phyloP scores from a whole-genome alignment of 2,888 invertebrate species.

The Drosophila bunnanda region DNA sequence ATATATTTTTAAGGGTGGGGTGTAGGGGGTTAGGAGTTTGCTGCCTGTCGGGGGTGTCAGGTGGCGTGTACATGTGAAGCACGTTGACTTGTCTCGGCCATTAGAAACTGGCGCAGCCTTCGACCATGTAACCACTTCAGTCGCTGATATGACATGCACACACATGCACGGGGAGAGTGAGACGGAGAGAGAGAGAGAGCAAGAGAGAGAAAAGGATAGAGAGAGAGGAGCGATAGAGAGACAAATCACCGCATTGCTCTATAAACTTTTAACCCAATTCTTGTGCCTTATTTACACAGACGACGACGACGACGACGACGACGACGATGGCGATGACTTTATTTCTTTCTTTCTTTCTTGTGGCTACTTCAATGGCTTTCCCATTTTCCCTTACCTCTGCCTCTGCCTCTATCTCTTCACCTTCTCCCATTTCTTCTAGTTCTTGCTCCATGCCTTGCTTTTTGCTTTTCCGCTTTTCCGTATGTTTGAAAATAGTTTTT shows the following conservation, averaged over 20 bases:
- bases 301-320: constrained; percentile 60
- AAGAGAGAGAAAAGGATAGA: not conserved
- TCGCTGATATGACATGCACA: constrained; percentile 62
- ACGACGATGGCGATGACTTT: constrained; percentile 64
- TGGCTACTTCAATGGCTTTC: constrained; percentile 22
- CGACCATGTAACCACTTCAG: constrained; percentile 74
- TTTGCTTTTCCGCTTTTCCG: not conserved
- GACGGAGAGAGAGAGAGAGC: not conserved
- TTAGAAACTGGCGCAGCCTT: constrained; percentile 69
- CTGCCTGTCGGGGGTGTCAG: constrained; percentile 30
- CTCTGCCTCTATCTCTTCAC: not conserved
- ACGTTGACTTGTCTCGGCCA: constrained; percentile 66
- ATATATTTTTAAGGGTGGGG: no score
- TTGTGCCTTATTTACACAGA: constrained; percentile 80
- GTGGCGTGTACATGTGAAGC: constrained; percentile 38
- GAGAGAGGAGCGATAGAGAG: constrained; percentile 24
- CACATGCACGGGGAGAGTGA: constrained; percentile 13
- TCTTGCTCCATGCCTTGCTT: not conserved
- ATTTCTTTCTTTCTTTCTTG: constrained; percentile 39
- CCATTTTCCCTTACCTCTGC: not conserved
- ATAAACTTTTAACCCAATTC: constrained; percentile 83
- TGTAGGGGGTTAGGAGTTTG: constrained; percentile 1
- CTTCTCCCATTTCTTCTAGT: constrained; percentile 4
- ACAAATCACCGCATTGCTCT: constrained; percentile 77
- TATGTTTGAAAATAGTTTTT: constrained; percentile 33